Percentiles rank a stretch among this genome's conserved stretches.
Conservation (phyloP, 2,888 invertebrate genomes). For the Brenthis daphne region DNA sequence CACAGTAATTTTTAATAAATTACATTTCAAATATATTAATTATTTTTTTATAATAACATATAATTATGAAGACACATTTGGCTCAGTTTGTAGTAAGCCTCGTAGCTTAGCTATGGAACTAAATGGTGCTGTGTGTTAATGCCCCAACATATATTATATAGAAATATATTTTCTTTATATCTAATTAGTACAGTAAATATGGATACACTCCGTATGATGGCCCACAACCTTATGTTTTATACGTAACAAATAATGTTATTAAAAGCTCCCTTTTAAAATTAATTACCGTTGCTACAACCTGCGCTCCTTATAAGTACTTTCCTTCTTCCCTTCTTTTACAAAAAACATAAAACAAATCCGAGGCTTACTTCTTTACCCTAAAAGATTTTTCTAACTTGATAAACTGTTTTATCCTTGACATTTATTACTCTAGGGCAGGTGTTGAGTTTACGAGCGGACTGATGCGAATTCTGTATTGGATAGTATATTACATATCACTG, state of each 20-base stretch:
- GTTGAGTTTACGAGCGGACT: slow-evolving; percentile 40
- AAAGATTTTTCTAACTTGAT: slow-evolving; percentile 40
- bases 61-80: too few relatives aligned
- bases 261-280: neutral
- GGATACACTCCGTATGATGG: too few relatives aligned
- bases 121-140: too few relatives aligned
- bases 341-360: slow-evolving; percentile 25
- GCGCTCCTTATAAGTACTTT: neutral
- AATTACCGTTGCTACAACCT: slow-evolving; percentile 7
- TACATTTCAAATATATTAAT: too few relatives aligned
- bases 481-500: slow-evolving; percentile 41
- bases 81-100: too few relatives aligned
- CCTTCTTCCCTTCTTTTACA: slow-evolving; percentile 10
- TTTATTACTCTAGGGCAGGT: slow-evolving; percentile 43
- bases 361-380: slow-evolving; percentile 33
- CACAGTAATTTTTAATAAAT: too few relatives aligned
- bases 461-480: slow-evolving; percentile 42
- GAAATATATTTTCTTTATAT: too few relatives aligned
- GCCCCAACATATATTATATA: too few relatives aligned
- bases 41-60: too few relatives aligned
- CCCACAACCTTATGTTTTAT: neutral
- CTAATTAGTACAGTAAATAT: too few relatives aligned
- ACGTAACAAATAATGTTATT: neutral
- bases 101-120: too few relatives aligned
- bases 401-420: slow-evolving; percentile 41